These are phyloP conservation scores for Enteromius unitaeniatus DNA, from an alignment of 2,797 vertebrate species.

Conservation along the genomic window DNA sequence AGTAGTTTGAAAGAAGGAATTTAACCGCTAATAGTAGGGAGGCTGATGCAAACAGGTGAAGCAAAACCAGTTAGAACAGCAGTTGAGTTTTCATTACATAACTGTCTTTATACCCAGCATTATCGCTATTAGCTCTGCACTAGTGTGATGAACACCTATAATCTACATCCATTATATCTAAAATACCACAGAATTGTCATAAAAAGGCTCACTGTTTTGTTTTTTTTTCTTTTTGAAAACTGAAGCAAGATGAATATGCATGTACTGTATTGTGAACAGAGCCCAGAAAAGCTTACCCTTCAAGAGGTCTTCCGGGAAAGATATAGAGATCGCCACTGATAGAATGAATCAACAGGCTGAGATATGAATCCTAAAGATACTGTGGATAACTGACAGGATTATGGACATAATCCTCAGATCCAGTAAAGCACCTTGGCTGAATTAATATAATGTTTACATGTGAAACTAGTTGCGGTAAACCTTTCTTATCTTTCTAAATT, in stretches of 20 bases:
- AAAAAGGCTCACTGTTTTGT: neutral
- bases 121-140: neutral
- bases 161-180: neutral
- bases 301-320: neutral
- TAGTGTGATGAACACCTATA: neutral
- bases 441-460: neutral
- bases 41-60: constrained; percentile 6
- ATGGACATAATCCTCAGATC: neutral
- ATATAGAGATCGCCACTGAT: neutral
- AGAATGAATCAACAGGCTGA: neutral
- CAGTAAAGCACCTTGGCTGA: neutral
- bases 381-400: neutral
- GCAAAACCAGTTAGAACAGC: neutral
- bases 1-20: constrained; percentile 18
- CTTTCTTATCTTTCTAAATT: neutral
- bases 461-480: neutral
- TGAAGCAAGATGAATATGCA: neutral
- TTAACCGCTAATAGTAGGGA: constrained; percentile 1
- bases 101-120: neutral
- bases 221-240: neutral
- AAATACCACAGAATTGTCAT: neutral
- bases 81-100: neutral
- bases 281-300: neutral
- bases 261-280: neutral
- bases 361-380: neutral